Base-by-base conservation (phyloP, 2,113 vertebrate species). In the Ibidorhyncha struthersii region DNA sequence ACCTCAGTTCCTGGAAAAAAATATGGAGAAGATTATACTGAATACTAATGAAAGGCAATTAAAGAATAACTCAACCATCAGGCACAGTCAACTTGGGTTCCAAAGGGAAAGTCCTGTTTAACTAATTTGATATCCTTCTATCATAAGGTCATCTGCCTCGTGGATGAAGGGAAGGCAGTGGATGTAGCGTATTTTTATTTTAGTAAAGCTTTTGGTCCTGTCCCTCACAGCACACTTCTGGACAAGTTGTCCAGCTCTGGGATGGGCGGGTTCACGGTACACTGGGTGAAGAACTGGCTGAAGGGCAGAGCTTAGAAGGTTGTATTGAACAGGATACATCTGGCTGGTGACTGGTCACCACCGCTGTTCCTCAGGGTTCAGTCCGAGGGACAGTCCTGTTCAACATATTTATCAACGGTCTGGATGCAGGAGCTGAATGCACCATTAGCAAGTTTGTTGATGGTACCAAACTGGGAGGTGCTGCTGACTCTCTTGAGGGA, bases 371-470 rank as follows among this genome's bases (percentile, higher is more conserved):
- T 29, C 26, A 29, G 38, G 26, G 38, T 40, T 13, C 38, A 29
- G 8, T 63, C 26, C n/a, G 11, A 40, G 27, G 26, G 38, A 17
- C 17, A 19, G 26, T 63, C 61, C 38, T 63, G 61, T 63, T 63
- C 17, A 40, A 38, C 15, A 2, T 25, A 26, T 62, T 29, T 29
- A 13, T 63, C 47, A 53, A 3, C 0, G 1, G 3, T 36, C 38
- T 84, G 47, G 30, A 49, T 77, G 65, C 14, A 78, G 32, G 26
- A 82, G 4, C 29, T 88, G 53, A 69, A 82, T 25, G 14, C 34
- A 43, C 19, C 55, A 4, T 72, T 59, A 69, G 21, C 49, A 65
- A 9, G 25, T 29, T 61, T 73, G 16, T 25, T 52, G 32, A 4
- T 72, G 18, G 49, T 65, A 55, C 18, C 53, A 73, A 77, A 69